Base-by-base conservation (phyloP, 30 jellyfish, hydroid and myxozoan species). In the Aurelia sp. region DNA sequence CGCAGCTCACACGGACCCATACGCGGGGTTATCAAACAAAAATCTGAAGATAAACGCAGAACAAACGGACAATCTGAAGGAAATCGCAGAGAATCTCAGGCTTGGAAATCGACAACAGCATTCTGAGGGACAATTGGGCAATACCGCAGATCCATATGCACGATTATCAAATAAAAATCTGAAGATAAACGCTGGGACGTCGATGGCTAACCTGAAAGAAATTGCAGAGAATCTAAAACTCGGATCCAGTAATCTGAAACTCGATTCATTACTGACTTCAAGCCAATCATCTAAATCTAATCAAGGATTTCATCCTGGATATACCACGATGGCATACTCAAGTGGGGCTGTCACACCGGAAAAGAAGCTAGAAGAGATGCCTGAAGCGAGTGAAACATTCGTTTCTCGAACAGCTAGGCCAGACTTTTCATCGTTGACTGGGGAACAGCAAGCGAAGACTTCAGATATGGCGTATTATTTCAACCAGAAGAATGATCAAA, bases 271-370 rank as follows among this genome's bases (percentile, higher is more conserved):
- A 9, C 71, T 78, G 10, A 59, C 27, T 37, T 75, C 37, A 67
- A 80, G 48, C 47, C 76, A 67, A 53, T 70, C 71, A 62, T 58
- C 64, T 22, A 84, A 72, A 65, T 76, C 93, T 9, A 47, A 50
- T 13, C 71, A 84, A 30, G 91, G 84, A 21, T 82, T 82, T 23
- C 91, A 59, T 82, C 91, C 91, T 6, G 93, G 93, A 13, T 84
- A 84, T 52, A 84, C 93, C 37, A 84, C 93, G 64, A 84, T 84
- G 82, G 93, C 82, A 52, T 82, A 64, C 50, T 33, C 78, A 31
- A 73, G 37, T 53, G 87, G 82, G 13, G 87, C 81, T 16, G 86
- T 62, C 41, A 19, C 62, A 60, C 76, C 84, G 17, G 92, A 82
- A 37, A 82, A 82, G 84, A 62, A 73, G 57, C 69, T 69, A 1